Conservation (phyloP, 1,140 invertebrate genomes). For the Periplaneta americana region DNA sequence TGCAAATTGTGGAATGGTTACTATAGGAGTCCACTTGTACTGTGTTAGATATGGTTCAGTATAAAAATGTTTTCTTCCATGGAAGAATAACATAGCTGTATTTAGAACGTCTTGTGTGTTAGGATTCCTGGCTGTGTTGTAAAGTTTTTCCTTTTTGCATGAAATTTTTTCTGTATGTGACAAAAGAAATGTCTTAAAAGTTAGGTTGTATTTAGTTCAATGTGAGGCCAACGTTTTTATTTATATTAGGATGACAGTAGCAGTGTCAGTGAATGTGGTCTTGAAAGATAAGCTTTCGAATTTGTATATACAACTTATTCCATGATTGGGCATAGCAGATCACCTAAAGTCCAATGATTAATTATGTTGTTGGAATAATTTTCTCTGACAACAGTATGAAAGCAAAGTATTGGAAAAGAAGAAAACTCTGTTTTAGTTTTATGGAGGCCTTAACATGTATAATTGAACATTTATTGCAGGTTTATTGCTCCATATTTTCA, state of each 20-base stretch:
- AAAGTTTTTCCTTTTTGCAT: not conserved
- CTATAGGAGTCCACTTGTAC: too few species aligned
- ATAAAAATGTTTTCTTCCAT: too few species aligned
- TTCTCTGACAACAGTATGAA: not conserved
- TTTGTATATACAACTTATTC: too few species aligned
- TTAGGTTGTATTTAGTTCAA: not conserved
- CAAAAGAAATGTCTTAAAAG: not conserved
- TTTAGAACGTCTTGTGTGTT: too few species aligned
- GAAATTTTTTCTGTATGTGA: not conserved
- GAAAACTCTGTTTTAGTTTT: not conserved
- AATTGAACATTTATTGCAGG: not conserved
- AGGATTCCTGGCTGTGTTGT: not conserved
- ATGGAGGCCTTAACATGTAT: not conserved
- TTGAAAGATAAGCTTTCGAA: too few species aligned
- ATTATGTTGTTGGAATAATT: not conserved
- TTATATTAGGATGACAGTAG: not conserved
- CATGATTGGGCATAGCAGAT: too few species aligned
- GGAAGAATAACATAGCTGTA: too few species aligned
- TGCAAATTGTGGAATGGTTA: too few species aligned
- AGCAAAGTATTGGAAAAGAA: not conserved
- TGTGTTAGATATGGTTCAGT: too few species aligned
- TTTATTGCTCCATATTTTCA: not conserved
- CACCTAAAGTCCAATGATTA: too few species aligned
- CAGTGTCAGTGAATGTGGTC: not conserved
- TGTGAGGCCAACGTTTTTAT: not conserved